phyloP scores from a whole-genome alignment of 2,888 invertebrate species.

The Noctua comes region DNA sequence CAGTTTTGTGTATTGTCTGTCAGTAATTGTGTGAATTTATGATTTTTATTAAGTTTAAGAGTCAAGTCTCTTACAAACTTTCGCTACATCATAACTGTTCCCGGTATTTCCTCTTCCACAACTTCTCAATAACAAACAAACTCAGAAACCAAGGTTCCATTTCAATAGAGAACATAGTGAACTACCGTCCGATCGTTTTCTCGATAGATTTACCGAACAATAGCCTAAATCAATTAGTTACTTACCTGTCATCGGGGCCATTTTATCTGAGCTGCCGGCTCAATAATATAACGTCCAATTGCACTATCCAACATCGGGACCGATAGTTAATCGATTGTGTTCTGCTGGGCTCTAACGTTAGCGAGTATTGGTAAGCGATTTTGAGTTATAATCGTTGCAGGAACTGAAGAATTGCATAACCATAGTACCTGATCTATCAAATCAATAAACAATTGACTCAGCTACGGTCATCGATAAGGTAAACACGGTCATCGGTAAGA shows the following conservation, averaged over 20 bases:
- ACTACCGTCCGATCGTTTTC: slow-evolving; percentile 12
- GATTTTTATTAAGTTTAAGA: neutral
- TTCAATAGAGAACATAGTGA: slow-evolving; percentile 11
- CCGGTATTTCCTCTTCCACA: neutral
- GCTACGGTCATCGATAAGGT: neutral
- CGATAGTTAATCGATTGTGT: slow-evolving; percentile 72
- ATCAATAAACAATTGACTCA: neutral
- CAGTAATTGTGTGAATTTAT: neutral
- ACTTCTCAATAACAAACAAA: neutral
- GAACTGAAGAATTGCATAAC: neutral
- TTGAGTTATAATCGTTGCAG: neutral
- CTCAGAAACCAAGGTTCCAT: neutral
- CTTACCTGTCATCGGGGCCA: slow-evolving; percentile 60
- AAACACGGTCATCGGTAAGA: no score
- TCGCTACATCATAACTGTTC: neutral
- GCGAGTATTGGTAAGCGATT: neutral
- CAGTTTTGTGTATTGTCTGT: neutral
- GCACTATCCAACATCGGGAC: slow-evolving; percentile 70
- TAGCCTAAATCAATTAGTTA: slow-evolving; percentile 55
- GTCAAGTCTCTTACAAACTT: neutral
- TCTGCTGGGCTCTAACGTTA: slow-evolving; percentile 57
- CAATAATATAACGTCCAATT: slow-evolving; percentile 72
- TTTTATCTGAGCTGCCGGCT: slow-evolving; percentile 58
- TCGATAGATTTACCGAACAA: slow-evolving; percentile 37
- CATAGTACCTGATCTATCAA: neutral